These are phyloP conservation scores for Autographa pulchrina DNA, from an alignment of 2,888 invertebrate species.

Conservation along the genomic window DNA sequence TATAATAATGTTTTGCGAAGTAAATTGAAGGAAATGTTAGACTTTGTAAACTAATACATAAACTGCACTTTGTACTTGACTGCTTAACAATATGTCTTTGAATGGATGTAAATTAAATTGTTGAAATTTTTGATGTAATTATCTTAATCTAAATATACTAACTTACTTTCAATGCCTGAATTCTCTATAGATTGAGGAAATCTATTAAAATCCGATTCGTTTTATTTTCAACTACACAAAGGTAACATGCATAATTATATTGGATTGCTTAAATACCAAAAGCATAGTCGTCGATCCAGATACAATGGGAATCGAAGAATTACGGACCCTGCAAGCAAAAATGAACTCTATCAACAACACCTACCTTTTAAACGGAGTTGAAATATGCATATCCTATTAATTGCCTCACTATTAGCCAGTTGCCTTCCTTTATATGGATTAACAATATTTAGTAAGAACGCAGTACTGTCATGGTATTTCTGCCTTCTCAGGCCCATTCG, in stretches of 20 bases:
- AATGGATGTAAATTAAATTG: slow-evolving; percentile 10
- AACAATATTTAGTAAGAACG: slow-evolving; percentile 48
- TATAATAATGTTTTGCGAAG: slow-evolving; percentile 50
- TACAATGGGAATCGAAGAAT: background rate
- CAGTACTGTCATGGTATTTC: slow-evolving; percentile 39
- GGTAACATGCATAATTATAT: background rate
- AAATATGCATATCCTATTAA: slow-evolving; percentile 52
- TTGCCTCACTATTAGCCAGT: slow-evolving; percentile 33
- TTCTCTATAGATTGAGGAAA: too few relatives aligned
- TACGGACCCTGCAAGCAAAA: background rate
- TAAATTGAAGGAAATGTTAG: slow-evolving; percentile 54
- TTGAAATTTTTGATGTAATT: background rate
- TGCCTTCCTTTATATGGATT: slow-evolving; percentile 48
- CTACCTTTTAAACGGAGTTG: slow-evolving; percentile 25
- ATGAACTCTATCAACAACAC: slow-evolving; percentile 9
- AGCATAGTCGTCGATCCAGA: background rate
- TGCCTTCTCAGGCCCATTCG: slow-evolving; percentile 34
- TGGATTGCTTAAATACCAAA: background rate
- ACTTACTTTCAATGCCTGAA: too few relatives aligned
- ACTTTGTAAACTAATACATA: slow-evolving; percentile 51
- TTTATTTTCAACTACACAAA: background rate
- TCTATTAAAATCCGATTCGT: too few relatives aligned
- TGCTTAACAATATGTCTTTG: slow-evolving; percentile 13
- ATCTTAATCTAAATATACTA: too few relatives aligned
- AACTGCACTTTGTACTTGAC: slow-evolving; percentile 37